phyloP scores from a whole-genome alignment of 2,113 vertebrate genomes.

The Syngnathus typhle region DNA sequence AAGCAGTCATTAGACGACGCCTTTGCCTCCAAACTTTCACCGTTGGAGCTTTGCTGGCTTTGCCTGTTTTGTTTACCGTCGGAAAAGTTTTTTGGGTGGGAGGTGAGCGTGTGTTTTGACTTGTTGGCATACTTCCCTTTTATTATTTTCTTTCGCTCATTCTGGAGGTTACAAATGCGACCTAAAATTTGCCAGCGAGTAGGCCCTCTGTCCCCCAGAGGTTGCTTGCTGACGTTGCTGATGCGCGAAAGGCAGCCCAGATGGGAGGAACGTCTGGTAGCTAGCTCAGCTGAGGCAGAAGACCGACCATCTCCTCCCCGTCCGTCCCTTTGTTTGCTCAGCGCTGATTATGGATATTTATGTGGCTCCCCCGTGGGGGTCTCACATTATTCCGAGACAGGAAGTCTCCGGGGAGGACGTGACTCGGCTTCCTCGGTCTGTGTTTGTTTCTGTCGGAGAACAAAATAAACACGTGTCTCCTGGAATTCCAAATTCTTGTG shows the following conservation, averaged over 20 bases:
- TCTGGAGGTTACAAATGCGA: too few relatives aligned
- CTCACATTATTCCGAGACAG: conserved; percentile 25
- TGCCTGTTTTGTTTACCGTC: conserved; percentile 34
- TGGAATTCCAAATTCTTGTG: conserved; percentile 6
- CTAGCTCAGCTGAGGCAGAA: conserved; percentile 11
- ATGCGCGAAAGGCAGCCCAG: background rate
- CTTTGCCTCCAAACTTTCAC: background rate
- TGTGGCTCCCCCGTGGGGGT: conserved; percentile 8
- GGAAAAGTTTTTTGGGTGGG: background rate
- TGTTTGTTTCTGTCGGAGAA: conserved; percentile 8
- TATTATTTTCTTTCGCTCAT: too few relatives aligned
- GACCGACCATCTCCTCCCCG: background rate
- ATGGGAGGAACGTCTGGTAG: conserved; percentile 20
- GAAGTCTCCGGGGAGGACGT: conserved; percentile 11
- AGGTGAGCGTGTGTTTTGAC: too few relatives aligned
- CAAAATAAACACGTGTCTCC: background rate
- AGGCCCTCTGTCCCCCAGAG: background rate
- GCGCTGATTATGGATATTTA: conserved; percentile 36
- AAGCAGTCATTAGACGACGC: conserved; percentile 35
- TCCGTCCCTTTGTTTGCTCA: conserved; percentile 7
- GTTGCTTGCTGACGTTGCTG: conserved; percentile 13
- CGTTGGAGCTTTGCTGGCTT: conserved; percentile 10
- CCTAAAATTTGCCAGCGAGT: too few relatives aligned
- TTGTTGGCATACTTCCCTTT: background rate
- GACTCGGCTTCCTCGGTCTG: conserved; percentile 4